Conservation (phyloP, 2,888 invertebrate species). For the Spisula subtruncata region DNA sequence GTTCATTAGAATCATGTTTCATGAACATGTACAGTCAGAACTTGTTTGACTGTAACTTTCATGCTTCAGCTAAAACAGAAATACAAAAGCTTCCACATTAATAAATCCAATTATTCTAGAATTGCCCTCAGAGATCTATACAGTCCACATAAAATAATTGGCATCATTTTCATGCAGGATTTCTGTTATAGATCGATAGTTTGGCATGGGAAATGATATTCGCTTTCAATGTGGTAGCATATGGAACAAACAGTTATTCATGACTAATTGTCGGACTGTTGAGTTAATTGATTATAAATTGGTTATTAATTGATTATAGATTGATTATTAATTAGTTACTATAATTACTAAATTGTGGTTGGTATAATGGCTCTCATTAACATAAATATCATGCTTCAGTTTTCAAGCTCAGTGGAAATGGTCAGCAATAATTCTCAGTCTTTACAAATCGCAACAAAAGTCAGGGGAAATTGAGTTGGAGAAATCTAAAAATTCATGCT, state of each 20-base stretch:
- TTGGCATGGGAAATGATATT: not conserved
- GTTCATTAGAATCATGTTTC: too few relatives aligned
- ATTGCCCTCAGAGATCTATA: constrained; percentile 22
- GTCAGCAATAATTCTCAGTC: too few relatives aligned
- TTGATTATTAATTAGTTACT: not conserved
- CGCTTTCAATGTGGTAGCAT: not conserved
- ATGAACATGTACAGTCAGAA: too few relatives aligned
- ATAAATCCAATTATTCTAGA: constrained; percentile 24
- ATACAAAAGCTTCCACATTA: not conserved
- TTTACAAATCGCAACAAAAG: too few relatives aligned
- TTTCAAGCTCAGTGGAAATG: too few relatives aligned
- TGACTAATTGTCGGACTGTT: not conserved
- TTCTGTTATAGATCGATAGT: not conserved
- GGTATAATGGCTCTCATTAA: too few relatives aligned
- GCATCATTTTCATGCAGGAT: constrained; percentile 24
- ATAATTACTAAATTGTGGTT: not conserved
- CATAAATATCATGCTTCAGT: too few relatives aligned
- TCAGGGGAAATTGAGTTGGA: too few relatives aligned
- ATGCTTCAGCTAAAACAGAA: not conserved
- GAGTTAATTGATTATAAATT: not conserved
- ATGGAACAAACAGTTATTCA: constrained; percentile 7
- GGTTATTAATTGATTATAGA: not conserved
- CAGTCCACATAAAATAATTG: not conserved
- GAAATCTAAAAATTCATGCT: too few relatives aligned
- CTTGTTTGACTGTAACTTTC: too few relatives aligned